Evolutionary conservation across 2,113 vertebrate species (phyloP), one percentile per base, ranked within the genome.

Genomic region (Excalfactoria chinensis): DNA sequence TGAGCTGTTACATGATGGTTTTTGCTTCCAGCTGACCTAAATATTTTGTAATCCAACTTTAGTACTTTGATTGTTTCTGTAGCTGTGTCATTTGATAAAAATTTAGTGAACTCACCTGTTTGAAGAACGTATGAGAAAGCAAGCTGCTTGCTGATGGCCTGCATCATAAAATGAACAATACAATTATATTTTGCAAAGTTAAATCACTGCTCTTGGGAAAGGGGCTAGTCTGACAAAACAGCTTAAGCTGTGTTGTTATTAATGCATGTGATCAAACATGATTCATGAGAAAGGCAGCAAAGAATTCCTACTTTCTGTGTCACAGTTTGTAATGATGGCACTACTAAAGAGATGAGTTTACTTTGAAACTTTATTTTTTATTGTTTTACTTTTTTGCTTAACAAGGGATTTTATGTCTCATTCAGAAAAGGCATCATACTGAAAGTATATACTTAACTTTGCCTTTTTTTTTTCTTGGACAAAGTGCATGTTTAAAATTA

Each of bases 41-140:
- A 43, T 73, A 40, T 48, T 90, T 70, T 37, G 40, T 53, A 73
- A 89, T 62, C 41, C 17, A 77, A 22, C 26, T 84, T 49, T 86
- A 80, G 32, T 62, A 53, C 60, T 93, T 93, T 84, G 25, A 26
- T 66, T 67, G 81, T 53, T 53, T 53, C 28, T 53, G 51, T 17
- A 80, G 32, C 19, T 84, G 40, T 68, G 23, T 76, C 37, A 72
- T 93, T 60, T 93, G 63, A 97, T 20, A 14, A 90, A 83, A 83
- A 84, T 55, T 26, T 17, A 86, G 76, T 67, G 73, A 84, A 93
- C 98, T 95, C 64, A 99, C 99, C 98, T 98, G 98, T 93, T 97
- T 99, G 98, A 99, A 99, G 97, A 99, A 99, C 72, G 98, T 97
- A 78, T 99, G 99, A 21, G 98, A 98, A 93, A 99, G 94, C 91